phyloP scores from a whole-genome alignment of 1,140 invertebrate species.

The Colletes latitarsis region DNA sequence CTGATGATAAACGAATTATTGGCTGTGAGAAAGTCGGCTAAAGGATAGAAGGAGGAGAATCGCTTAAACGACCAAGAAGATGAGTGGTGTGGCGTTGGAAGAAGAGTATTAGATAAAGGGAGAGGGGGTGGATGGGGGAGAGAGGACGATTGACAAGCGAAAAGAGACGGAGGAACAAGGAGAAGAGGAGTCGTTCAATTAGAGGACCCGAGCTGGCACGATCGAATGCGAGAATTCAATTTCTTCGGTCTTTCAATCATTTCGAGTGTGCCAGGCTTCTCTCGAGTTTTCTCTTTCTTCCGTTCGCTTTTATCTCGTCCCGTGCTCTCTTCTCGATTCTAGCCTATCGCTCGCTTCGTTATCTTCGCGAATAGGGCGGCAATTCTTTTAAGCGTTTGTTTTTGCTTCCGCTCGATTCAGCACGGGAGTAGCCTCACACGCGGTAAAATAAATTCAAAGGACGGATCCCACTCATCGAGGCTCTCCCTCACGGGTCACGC shows the following conservation, averaged over 20 bases:
- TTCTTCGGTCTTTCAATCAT: slow-evolving; percentile 73
- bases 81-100: slow-evolving; percentile 21
- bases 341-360: slow-evolving; percentile 55
- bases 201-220: slow-evolving; percentile 64
- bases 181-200: slow-evolving; percentile 71
- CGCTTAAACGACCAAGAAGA: slow-evolving; percentile 36
- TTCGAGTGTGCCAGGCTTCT: slow-evolving; percentile 59
- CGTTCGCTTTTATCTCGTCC: slow-evolving; percentile 41
- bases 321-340: slow-evolving; percentile 39
- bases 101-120: not conserved
- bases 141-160: slow-evolving; percentile 27
- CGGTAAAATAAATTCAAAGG: slow-evolving; percentile 33
- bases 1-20: slow-evolving; percentile 62
- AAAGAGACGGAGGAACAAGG: slow-evolving; percentile 37
- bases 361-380: slow-evolving; percentile 45
- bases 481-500: not conserved
- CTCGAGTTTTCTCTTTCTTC: slow-evolving; percentile 45
- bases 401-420: slow-evolving; percentile 19
- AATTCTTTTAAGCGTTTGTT: slow-evolving; percentile 45
- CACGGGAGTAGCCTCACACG: not conserved
- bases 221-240: slow-evolving; percentile 73
- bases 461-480: not conserved
- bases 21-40: slow-evolving; percentile 14
- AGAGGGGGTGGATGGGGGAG: not conserved
- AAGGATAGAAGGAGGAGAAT: slow-evolving; percentile 15